Base-by-base conservation (phyloP, 2,888 invertebrate genomes). In the Eudemis profundana region DNA sequence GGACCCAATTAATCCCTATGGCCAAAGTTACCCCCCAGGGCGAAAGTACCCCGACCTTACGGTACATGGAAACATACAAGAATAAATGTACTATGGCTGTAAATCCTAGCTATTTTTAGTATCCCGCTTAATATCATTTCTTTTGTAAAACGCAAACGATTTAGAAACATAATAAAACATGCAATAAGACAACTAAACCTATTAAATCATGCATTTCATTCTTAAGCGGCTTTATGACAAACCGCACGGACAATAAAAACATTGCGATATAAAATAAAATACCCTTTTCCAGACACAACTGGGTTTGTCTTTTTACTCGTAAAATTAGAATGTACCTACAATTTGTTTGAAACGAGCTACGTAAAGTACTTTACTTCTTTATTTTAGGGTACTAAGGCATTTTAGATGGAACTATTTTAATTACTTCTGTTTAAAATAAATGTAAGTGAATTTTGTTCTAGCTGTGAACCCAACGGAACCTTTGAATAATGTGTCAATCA, bases 281-380 rank as follows among this genome's bases (percentile, higher is more conserved):
- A 36, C 46, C 36, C 53, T 53, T 54, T 61, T 49, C 23, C 42
- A 40, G 14, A 36, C 17, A n/a, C 36, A 54, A 40, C 17, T 27
- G 19, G 40, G 19, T 62, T 62, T 54, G 44, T 51, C 51, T 42
- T 44, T 42, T 51, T n/a, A 3, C 29, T 40, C 19, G 15, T 54
- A 62, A 62, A 53, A 53, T 62, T 61, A 29, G 38, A 49, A 47
- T 15, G 21, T 29, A n/a, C n/a, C n/a, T n/a, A 40, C 33, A 51
- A 61, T 42, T 17, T 12, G 19, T 3, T 14, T 29, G 7, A 62
- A 61, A 15, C 54, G 29, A 40, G 12, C 8, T 5, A 3, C 14
- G 1, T 2, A 5, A 8, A 1, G 36, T 29, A n/a, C 4, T 2
- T 17, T 14, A 5, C 36, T 19, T 42, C 44, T 46, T 19, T 14